Conservation (phyloP, 2,888 invertebrate species). For the Pyralis farinalis region DNA sequence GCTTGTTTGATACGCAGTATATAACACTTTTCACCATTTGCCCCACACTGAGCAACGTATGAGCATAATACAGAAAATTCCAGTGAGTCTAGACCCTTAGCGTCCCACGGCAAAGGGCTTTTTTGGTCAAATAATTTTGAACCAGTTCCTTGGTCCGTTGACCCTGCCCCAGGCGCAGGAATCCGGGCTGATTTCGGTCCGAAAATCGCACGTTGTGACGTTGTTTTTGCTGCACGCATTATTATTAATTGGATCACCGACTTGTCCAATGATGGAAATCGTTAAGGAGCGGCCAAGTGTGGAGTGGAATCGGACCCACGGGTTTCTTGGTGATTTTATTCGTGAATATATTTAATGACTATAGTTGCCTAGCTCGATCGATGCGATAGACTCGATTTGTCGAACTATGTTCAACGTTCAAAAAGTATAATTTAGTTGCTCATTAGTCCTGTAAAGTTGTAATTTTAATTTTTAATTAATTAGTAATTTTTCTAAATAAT, state of each 20-base stretch:
- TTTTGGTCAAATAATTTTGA: constrained; percentile 66
- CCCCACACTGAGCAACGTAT: neutral
- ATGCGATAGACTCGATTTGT: too few relatives aligned
- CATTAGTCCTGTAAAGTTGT: too few relatives aligned
- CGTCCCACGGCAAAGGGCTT: constrained; percentile 48
- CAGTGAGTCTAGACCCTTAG: constrained; percentile 30
- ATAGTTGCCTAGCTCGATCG: too few relatives aligned
- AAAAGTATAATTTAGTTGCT: too few relatives aligned
- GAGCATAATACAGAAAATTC: constrained; percentile 1
- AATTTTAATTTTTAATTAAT: too few relatives aligned
- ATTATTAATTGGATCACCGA: constrained; percentile 77
- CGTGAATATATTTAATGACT: too few relatives aligned
- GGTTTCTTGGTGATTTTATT: constrained; percentile 28
- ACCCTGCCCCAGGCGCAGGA: constrained; percentile 54
- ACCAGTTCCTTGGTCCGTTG: constrained; percentile 60
- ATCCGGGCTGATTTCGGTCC: constrained; percentile 68
- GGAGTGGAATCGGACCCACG: constrained; percentile 14
- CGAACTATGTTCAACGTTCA: too few relatives aligned
- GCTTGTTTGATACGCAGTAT: too few relatives aligned
- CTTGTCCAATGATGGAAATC: constrained; percentile 52
- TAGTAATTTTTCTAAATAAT: too few relatives aligned
- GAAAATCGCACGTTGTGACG: constrained; percentile 69
- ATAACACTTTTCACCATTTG: neutral
- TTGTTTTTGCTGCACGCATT: constrained; percentile 64
- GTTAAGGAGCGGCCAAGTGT: constrained; percentile 44